Base-by-base conservation (phyloP, 53 echinoderm and acorn worm genomes). In the Echinarachnius parma region DNA sequence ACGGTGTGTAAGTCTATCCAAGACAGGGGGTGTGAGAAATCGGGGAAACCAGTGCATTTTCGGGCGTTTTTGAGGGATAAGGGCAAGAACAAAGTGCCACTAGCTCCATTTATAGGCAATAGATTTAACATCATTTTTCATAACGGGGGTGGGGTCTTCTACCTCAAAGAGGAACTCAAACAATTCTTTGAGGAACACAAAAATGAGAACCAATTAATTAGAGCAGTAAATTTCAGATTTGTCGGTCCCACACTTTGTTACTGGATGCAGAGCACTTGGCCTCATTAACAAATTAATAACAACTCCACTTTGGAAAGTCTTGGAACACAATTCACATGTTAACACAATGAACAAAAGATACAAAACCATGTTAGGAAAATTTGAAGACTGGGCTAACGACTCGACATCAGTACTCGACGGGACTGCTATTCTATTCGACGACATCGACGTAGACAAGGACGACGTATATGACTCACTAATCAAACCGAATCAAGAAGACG, bases 61-160 rank as follows among this genome's bases (percentile, higher is more conserved):
- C n/a, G n/a, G n/a, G n/a, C n/a, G n/a, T n/a, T n/a, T n/a, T n/a
- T n/a, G n/a, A 26, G 80, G 18, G 59, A 39, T 13, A 28, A 39
- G 3, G 54, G 36, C 11, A 25, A 31, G n/a, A 29, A 32, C 21
- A 10, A 1, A n/a, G 62, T 62, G 21, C 78, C 78, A 16, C n/a
- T 81, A 18, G 81, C 75, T 25, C 72, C 72, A 33, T 81, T 81
- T 27, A 61, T 31, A 23, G 72, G 81, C 5, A 81, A 81, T 46
- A 42, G 81, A 60, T 81, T 81, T 28, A 81, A 81, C 32, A 81
- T 81, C 15, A 21, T 81, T 15, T 81, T 75, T 37, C 62, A 81
- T 44, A 81, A 81, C 25, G 81, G 60, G 11, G 81, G 74, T 2
- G 81, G 81, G 28, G 81, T 81, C 8, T 81, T 36, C 75, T 30